Base-by-base conservation (phyloP, 2,797 vertebrate species). In the Falco biarmicus region DNA sequence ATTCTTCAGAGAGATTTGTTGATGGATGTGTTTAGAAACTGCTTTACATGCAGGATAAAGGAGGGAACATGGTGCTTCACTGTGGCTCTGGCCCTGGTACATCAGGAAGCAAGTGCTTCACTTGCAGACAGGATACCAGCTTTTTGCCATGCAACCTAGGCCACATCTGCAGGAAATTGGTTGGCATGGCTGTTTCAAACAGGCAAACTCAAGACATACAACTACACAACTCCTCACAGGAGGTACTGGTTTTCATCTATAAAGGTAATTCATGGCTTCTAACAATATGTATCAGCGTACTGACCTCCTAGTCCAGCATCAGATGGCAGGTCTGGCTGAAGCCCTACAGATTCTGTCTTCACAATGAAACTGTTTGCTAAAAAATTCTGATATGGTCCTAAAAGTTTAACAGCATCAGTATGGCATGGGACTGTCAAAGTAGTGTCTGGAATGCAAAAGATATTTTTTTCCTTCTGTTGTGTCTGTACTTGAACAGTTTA, bases 221-320 rank as follows among this genome's bases (percentile, higher is more conserved):
- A 6, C 26, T 34, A 7, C 24, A 12, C 19, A 51, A 6, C 26
- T 39, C 20, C 15, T 77, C 10, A 11, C 8, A 56, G 48, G 32
- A 68, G 81, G 11, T 66, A n/a, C 9, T 6, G 6, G 4, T 61
- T 83, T 43, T 74, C 68, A 53, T 28, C 47, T 43, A 54, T 1
- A 0, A 21, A 70, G 20, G 16, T 71, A 26, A 20, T 45, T 41
- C 24, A 15, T 6, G 6, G 29, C 76, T 47, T 39, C 16, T 37
- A 50, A 34, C 21, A 5, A 39, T 17, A n/a, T 1, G 1, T 41
- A 13, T 15, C 13, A 11, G 21, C 1, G 3, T 41, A 32, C 32
- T 39, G 15, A 37, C 37, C 48, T 57, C 37, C 10, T 21, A 9
- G 7, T 57, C 1, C 0, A 56, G 19, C 29, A 32, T 50, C 17